A percentile compares a stretch with the other conserved stretches of the same genome.
Evolutionary conservation across 2,888 invertebrate species (phyloP).

Genomic region (Amblyjoppa proteus): DNA sequence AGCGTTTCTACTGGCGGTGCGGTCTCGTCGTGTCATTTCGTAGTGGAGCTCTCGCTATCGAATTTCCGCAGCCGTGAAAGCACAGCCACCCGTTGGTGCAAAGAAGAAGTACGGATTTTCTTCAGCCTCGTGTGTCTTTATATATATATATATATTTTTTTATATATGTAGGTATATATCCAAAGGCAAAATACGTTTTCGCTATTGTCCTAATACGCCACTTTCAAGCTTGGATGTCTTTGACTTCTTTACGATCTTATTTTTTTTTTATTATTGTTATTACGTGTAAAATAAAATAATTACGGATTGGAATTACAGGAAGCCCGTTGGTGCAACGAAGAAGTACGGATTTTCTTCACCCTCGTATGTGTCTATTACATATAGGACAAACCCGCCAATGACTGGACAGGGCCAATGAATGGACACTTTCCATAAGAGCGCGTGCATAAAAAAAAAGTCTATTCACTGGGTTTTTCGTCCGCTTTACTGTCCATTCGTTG

Average conservation of each 20-base stretch:
- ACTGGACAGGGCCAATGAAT: no score
- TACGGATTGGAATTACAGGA: no score
- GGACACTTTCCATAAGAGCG: no score
- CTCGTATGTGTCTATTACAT: no score
- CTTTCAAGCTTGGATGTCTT: neutral
- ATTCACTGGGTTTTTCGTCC: no score
- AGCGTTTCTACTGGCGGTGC: constrained; percentile 57
- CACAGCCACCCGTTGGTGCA: constrained; percentile 13
- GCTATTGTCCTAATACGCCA: neutral
- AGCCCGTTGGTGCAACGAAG: no score
- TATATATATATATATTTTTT: neutral
- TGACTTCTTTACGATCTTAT: constrained; percentile 11
- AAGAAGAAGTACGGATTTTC: constrained; percentile 28
- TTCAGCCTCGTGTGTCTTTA: constrained; percentile 4
- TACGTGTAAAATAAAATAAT: no score
- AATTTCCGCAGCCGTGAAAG: constrained; percentile 43
- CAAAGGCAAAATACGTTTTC: neutral
- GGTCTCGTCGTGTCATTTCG: constrained; percentile 31
- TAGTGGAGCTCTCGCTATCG: constrained; percentile 36
- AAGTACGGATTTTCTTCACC: no score
- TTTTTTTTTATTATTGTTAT: neutral
- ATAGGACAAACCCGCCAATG: no score
- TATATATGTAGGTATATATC: neutral
- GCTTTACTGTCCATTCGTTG: no score
- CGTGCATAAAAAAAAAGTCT: no score